Conservation (phyloP, 2,797 vertebrate genomes). For the Enoplosus armatus region DNA sequence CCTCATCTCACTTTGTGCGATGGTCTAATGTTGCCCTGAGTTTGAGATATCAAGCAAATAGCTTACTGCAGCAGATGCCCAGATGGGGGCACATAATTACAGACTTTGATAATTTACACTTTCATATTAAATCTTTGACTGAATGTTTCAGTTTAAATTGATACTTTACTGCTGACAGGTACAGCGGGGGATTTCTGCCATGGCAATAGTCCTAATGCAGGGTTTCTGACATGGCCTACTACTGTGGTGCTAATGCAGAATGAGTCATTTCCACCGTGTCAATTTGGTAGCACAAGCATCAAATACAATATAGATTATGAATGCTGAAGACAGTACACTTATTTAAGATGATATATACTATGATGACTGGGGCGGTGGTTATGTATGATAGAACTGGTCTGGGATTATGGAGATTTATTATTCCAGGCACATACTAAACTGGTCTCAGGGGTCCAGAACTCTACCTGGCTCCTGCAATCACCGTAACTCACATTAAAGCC, state of each 20-base stretch:
- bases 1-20: background rate
- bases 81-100: background rate
- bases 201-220: background rate
- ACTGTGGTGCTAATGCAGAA: background rate
- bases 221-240: background rate
- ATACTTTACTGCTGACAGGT: background rate
- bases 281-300: background rate
- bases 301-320: background rate
- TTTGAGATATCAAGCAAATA: background rate
- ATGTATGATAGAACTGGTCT: background rate
- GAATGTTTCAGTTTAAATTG: background rate
- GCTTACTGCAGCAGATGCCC: background rate
- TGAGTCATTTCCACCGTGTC: background rate
- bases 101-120: background rate
- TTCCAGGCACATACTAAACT: conserved; percentile 14
- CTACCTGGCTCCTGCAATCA: background rate
- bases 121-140: background rate
- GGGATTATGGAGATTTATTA: conserved; percentile 17
- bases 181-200: background rate
- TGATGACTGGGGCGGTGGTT: background rate
- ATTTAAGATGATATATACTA: background rate
- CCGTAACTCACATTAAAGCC: background rate
- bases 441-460: conserved; percentile 2
- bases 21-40: background rate
- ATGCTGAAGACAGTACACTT: background rate